These are phyloP conservation scores for Cantharis nigra DNA, from an alignment of 2,888 invertebrate species.

Conservation along the genomic window DNA sequence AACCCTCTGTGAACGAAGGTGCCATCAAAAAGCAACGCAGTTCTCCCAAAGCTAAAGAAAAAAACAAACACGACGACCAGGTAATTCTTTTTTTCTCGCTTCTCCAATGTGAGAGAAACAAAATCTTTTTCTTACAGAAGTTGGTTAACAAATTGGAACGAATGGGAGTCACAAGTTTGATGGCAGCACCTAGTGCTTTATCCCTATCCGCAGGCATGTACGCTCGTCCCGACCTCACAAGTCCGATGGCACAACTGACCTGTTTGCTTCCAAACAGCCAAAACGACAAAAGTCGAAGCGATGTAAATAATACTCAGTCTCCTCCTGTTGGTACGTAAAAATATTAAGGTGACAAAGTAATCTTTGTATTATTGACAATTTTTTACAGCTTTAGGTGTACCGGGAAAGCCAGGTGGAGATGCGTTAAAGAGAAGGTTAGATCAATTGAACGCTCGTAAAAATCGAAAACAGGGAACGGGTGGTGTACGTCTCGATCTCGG, in stretches of 20 bases:
- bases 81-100: neutral
- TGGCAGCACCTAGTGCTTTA: slow-evolving; percentile 65
- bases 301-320: slow-evolving; percentile 1
- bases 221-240: slow-evolving; percentile 66
- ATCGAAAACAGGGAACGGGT: slow-evolving; percentile 59
- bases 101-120: neutral
- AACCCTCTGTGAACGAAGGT: slow-evolving; percentile 65
- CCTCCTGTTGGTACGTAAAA: slow-evolving; percentile 8
- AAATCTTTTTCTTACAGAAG: slow-evolving; percentile 41
- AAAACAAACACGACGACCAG: slow-evolving; percentile 38
- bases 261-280: slow-evolving; percentile 59
- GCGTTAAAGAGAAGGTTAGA: slow-evolving; percentile 57
- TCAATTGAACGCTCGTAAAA: slow-evolving; percentile 57
- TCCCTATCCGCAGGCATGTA: slow-evolving; percentile 68
- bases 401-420: slow-evolving; percentile 65
- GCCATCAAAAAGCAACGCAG: slow-evolving; percentile 46
- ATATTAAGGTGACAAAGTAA: neutral
- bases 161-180: slow-evolving; percentile 69
- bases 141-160: slow-evolving; percentile 70
- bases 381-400: slow-evolving; percentile 59
- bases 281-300: slow-evolving; percentile 3
- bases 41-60: slow-evolving; percentile 50
- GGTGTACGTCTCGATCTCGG: slow-evolving; percentile 65
- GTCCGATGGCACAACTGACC: slow-evolving; percentile 80
- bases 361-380: neutral